Evolutionary conservation across 1,140 invertebrate species (phyloP), one percentile per base, ranked within the genome.

Genomic region (Apolygus lucorum): DNA sequence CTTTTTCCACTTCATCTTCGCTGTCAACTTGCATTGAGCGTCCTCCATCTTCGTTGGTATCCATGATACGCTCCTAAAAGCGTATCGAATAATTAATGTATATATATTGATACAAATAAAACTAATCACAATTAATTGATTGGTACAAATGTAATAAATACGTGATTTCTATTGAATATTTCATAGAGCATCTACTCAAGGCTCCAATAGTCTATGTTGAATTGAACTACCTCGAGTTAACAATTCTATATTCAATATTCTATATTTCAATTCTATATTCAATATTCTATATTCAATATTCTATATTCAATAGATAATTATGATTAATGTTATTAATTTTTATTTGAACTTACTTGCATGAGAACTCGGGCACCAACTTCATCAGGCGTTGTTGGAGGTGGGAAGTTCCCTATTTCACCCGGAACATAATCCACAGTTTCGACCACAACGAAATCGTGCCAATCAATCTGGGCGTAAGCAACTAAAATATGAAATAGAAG

Each of bases 371-470:
- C 94, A 0, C 96, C 96, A 1, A 99, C 96, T 82, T 98, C 95
- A 73, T 95, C 90, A 0, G 96, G 95, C 28, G 93, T 98, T 0
- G 96, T 99, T 0, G 96, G 96, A 4, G 96, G 93, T 22, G 95
- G 96, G 76, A 97, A 96, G 78, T 92, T 92, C 26, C 96, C 95
- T 13, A 90, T 88, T 81, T 99, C 97, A 76, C 93, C 94, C 0
- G 93, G 91, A 74, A 98, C 94, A 79, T 99, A 99, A 79, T 99
- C 98, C 0, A 99, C 96, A 0, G 96, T 99, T 80, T 99, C 97
- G 0, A 99, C 98, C 0, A 99, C 96, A 1, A 99, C 96, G 83
- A 99, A 99, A 81, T 99, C 96, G 78, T 99, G 98, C 98, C 98
- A 99, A 78, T 99, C 98, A 73, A 99, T 98, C 76, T 96, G 93